Evolutionary conservation across 2,113 vertebrate species (phyloP), one percentile per base, ranked within the genome.

Genomic region (Sisor rabdophorus): DNA sequence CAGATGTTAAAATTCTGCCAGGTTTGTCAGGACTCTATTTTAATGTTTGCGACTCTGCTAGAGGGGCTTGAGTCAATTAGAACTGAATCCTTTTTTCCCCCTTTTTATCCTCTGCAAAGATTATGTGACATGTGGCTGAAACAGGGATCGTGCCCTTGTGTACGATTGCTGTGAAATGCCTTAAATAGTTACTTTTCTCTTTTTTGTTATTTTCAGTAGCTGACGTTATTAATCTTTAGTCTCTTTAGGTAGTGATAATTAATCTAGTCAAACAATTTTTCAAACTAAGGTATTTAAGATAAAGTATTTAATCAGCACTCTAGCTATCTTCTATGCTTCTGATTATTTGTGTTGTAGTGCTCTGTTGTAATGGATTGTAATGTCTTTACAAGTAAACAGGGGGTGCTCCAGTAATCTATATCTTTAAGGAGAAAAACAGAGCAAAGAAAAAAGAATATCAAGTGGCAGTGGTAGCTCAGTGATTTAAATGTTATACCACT

Each of bases 31-130:
- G 71, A 19, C 24, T 36, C 4, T 22, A 17, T 52, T 59, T 56
- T 67, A 50, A 53, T 60, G 65, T 26, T 69, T 56, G 13, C 52
- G 54, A 56, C 78, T 72, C 59, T 40, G 4, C 71, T 76, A 50
- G 61, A 81, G 56, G 30, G 36, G 53, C 72, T 50, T 28, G 24
- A 73, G 68, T 48, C 75, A 80, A 73, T 81, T 73, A 71, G 68
- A 76, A 58, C 68, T 56, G 71, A 77, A 54, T 75, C 59, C 44
- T 72, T 67, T 83, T 58, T 79, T 80, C 71, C 47, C 24, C 48
- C 69, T 80, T 30, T 56, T 67, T 81, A 71, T 47, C 36, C 71
- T 53, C 65, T 67, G 40, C 59, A 63, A 60, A 68, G 71, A 77
- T 72, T 22, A 71, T 69, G 59, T 79, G 75, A 71, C 71, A 73